phyloP scores from a whole-genome alignment of 2,888 invertebrate species.

The Brassicogethes aeneus region DNA sequence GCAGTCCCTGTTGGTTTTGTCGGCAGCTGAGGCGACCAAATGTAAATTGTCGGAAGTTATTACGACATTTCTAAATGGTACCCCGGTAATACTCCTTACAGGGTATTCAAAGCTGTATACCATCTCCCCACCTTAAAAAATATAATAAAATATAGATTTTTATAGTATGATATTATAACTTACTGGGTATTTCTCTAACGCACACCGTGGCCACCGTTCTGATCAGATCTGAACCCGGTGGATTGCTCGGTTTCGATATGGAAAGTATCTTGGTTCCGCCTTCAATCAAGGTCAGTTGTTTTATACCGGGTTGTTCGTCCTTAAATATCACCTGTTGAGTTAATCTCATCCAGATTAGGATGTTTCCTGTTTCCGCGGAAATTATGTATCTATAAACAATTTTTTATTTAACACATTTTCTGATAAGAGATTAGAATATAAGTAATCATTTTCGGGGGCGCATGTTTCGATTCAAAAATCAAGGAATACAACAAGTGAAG shows the following conservation, averaged over 20 bases:
- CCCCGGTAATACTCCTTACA: conserved; percentile 59
- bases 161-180: conserved; percentile 5
- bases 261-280: conserved; percentile 66
- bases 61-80: conserved; percentile 65
- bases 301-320: conserved; percentile 73
- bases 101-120: conserved; percentile 78
- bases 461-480: conserved; percentile 1
- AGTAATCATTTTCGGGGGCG: too few species aligned
- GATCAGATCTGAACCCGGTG: conserved; percentile 55
- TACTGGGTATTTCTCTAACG: conserved; percentile 66
- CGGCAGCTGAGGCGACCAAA: conserved; percentile 71
- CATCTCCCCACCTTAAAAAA: conserved; percentile 55
- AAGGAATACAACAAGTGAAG: conserved; percentile 4
- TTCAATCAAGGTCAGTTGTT: conserved; percentile 65
- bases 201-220: conserved; percentile 58
- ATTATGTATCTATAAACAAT: conserved; percentile 55
- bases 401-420: conserved; percentile 1
- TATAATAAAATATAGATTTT: conserved; percentile 2
- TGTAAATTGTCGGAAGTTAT: conserved; percentile 75
- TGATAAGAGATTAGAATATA: conserved; percentile 2
- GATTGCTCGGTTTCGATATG: conserved; percentile 58
- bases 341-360: conserved; percentile 79
- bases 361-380: conserved; percentile 86
- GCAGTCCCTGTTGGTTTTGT: conserved; percentile 70
- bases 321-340: conserved; percentile 69